These are phyloP conservation scores for Oncorhynchus masou DNA, from an alignment of 2,113 vertebrate genomes.

Conservation along the genomic window DNA sequence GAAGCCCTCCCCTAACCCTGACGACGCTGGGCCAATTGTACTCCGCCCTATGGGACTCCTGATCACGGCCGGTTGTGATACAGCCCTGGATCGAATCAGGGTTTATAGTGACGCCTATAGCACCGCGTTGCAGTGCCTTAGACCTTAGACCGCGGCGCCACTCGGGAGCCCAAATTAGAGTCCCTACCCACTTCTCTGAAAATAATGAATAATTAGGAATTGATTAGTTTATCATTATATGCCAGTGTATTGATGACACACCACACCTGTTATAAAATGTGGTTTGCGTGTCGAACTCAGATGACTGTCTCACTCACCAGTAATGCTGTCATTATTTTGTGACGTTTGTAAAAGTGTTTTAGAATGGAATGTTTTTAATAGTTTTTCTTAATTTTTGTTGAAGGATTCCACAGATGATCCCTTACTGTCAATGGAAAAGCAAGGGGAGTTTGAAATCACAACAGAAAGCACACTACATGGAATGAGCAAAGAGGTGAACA, in stretches of 20 bases:
- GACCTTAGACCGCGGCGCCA: no score
- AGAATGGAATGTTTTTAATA: constrained; percentile 3
- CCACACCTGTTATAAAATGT: constrained; percentile 2
- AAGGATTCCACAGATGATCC: constrained; percentile 51
- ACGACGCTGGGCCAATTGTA: no score
- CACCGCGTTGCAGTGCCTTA: no score
- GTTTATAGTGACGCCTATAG: no score
- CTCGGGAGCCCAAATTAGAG: no score
- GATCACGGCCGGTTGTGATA: no score
- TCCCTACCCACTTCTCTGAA: no score
- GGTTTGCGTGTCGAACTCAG: background rate
- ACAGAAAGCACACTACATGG: constrained; percentile 10
- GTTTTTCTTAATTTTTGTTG: background rate
- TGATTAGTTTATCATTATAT: constrained; percentile 37
- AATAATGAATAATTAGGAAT: background rate
- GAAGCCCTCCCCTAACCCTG: no score
- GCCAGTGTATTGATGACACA: constrained; percentile 9
- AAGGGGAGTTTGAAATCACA: constrained; percentile 29
- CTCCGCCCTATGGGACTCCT: no score
- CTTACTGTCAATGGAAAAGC: constrained; percentile 9
- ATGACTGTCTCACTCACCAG: background rate
- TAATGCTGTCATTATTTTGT: background rate
- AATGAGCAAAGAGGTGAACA: background rate
- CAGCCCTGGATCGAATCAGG: no score
- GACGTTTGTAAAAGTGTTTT: background rate